Percentiles rank a stretch among this genome's conserved stretches.
Conservation (phyloP, 2,888 invertebrate species). For the Helobdella robusta region DNA sequence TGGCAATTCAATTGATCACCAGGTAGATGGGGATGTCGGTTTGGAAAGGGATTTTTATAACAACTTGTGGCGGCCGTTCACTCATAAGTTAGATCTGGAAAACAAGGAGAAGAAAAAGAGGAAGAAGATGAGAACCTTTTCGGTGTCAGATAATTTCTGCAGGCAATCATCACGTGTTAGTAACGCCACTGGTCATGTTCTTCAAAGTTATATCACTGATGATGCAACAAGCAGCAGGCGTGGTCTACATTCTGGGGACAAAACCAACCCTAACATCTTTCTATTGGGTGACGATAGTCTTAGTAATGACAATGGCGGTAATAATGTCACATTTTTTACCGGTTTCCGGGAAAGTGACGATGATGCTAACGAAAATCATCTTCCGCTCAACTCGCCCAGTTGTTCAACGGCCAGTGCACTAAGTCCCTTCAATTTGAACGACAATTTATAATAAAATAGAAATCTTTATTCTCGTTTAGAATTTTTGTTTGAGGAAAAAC, state of each 20-base stretch:
- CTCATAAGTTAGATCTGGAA: no score
- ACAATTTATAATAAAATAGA: neutral
- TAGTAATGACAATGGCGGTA: neutral
- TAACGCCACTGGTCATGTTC: no score
- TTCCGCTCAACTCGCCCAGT: neutral
- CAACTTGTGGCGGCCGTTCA: no score
- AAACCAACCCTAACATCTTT: neutral
- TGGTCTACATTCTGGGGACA: no score
- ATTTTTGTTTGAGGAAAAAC: no score
- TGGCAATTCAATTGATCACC: neutral
- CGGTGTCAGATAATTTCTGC: no score
- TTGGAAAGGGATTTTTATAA: constrained; percentile 4
- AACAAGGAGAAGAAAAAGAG: no score
- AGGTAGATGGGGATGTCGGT: neutral
- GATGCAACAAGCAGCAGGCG: no score
- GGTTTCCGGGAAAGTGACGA: neutral
- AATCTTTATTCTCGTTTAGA: no score
- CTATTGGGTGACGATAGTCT: neutral
- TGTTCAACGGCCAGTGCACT: constrained; percentile 9
- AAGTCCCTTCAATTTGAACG: neutral
- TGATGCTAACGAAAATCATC: neutral
- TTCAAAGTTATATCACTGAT: no score
- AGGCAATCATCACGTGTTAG: neutral
- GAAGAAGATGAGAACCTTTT: no score
- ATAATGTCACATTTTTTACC: neutral